phyloP scores from a whole-genome alignment of 2,797 vertebrate species.

The Neomorphus geoffroyi region DNA sequence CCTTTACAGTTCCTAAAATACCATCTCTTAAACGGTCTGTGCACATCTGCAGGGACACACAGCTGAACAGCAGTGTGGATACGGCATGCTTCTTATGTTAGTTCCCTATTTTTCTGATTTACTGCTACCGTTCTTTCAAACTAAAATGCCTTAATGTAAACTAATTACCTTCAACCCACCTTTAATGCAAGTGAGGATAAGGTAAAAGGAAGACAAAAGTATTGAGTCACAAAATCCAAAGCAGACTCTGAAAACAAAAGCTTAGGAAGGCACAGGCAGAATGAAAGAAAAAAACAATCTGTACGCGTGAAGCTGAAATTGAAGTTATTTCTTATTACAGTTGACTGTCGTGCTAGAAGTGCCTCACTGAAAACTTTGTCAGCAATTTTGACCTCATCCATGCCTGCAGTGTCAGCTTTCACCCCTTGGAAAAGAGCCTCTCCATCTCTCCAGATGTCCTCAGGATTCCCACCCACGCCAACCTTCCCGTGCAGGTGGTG shows the following conservation, averaged over 20 bases:
- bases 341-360: neutral
- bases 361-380: neutral
- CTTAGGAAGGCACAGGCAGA: neutral
- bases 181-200: neutral
- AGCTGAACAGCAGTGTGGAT: neutral
- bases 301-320: neutral
- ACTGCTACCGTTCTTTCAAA: neutral
- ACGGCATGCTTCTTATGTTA: neutral
- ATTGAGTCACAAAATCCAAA: neutral
- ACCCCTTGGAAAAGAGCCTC: neutral
- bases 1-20: neutral
- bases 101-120: neutral
- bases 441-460: neutral
- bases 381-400: neutral
- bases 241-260: neutral
- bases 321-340: neutral
- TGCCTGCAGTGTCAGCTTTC: neutral
- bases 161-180: neutral
- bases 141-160: neutral
- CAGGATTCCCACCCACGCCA: accelerated
- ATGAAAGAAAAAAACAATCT: neutral
- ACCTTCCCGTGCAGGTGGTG: accelerated
- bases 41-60: neutral
- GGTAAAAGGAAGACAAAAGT: neutral
- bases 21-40: neutral